Percentiles rank a stretch among this genome's conserved stretches.
Conservation (phyloP, 37 sponge, comb jelly and placozoan genomes). For the Corticium candelabrum region DNA sequence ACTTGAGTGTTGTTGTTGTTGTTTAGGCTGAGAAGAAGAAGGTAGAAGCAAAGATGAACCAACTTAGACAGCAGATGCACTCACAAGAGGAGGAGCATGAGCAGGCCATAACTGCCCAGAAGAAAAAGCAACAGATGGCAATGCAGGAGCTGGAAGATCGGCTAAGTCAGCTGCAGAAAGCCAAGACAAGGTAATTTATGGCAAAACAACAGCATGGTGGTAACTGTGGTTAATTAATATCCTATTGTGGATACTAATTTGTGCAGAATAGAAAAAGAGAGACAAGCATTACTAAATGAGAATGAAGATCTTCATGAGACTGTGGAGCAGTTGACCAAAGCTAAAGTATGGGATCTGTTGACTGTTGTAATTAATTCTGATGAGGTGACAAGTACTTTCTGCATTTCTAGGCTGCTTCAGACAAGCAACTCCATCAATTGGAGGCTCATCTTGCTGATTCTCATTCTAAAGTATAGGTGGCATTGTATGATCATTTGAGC, state of each 20-base stretch:
- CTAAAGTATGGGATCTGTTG: not conserved
- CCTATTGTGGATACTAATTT: too few relatives aligned
- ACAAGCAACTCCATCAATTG: not conserved
- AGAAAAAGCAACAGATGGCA: not conserved
- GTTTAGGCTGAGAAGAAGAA: constrained; percentile 1
- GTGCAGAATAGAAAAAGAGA: not conserved
- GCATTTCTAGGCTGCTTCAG: not conserved
- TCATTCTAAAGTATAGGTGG: not conserved
- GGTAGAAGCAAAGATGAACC: not conserved
- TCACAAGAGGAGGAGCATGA: not conserved
- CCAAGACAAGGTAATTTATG: not conserved
- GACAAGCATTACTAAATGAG: not conserved
- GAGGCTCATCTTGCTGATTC: not conserved
- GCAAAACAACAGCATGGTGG: not conserved
- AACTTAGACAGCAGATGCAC: not conserved
- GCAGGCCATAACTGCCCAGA: not conserved
- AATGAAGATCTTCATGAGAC: not conserved
- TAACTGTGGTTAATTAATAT: too few relatives aligned
- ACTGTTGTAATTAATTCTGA: too few relatives aligned
- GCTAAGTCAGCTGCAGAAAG: not conserved
- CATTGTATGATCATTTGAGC: not conserved
- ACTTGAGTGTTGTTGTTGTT: too few relatives aligned
- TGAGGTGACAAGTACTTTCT: too few relatives aligned
- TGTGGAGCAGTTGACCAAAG: not conserved
- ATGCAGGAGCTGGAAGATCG: not conserved